Conservation (phyloP, 53 echinoderm and acorn worm genomes). For the Glandiceps talaboti region DNA sequence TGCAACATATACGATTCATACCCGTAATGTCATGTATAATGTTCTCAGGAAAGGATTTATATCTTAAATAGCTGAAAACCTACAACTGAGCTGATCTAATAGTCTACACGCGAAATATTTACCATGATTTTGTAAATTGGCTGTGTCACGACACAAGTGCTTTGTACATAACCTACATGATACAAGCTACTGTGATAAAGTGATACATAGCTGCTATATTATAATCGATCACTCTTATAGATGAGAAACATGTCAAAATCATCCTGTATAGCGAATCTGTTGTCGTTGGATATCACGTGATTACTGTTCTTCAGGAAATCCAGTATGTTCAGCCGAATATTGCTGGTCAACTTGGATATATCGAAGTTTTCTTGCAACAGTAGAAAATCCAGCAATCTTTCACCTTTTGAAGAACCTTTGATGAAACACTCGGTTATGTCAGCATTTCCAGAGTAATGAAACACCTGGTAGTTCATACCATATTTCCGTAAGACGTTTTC, state of each 20-base stretch:
- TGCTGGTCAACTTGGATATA: background rate
- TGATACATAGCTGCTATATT: too few species aligned
- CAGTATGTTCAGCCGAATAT: background rate
- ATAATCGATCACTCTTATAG: too few species aligned
- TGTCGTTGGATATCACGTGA: background rate
- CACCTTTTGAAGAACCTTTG: slow-evolving; percentile 33
- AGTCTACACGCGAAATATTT: too few species aligned
- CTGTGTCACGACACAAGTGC: too few species aligned
- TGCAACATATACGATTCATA: too few species aligned
- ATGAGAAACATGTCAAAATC: background rate
- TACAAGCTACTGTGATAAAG: too few species aligned
- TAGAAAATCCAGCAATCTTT: slow-evolving; percentile 41
- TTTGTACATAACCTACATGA: too few species aligned
- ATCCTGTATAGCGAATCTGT: background rate
- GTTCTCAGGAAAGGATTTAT: too few species aligned
- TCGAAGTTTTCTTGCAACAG: background rate
- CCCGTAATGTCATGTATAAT: too few species aligned
- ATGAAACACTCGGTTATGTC: slow-evolving; percentile 76
- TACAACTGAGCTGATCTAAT: too few species aligned
- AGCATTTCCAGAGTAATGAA: slow-evolving; percentile 50
- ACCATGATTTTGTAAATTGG: too few species aligned
- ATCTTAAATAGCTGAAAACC: too few species aligned
- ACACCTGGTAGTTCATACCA: slow-evolving; percentile 38
- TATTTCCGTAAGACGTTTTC: slow-evolving; percentile 33
- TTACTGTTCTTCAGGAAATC: background rate